Evolutionary conservation across 64 coral and sea anemone species (phyloP).

Genomic region (Actinia tenebrosa): DNA sequence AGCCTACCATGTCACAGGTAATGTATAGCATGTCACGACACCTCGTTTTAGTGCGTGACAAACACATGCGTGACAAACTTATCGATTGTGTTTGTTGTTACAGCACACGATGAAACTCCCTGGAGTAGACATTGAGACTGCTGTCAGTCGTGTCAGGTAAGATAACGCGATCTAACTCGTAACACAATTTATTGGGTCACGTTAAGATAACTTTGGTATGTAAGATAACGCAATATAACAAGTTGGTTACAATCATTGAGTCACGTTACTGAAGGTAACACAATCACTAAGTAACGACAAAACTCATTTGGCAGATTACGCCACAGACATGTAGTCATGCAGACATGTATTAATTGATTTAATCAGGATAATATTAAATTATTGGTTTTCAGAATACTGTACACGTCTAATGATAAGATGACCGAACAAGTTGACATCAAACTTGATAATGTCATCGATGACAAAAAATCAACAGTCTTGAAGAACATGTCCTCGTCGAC

Average conservation of each 20-base stretch:
- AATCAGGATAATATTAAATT: not conserved
- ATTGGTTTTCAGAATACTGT: constrained; percentile 34
- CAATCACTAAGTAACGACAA: not conserved
- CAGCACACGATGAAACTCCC: constrained; percentile 35
- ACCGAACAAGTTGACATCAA: constrained; percentile 31
- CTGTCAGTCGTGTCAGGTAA: constrained; percentile 45
- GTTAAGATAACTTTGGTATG: not conserved
- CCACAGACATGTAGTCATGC: not conserved
- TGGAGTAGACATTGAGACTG: constrained; percentile 51
- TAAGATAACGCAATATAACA: not conserved
- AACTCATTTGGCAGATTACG: too few species aligned
- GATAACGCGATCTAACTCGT: not conserved
- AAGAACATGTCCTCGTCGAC: not conserved
- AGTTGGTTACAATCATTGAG: not conserved
- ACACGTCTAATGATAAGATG: constrained; percentile 27
- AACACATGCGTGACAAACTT: not conserved
- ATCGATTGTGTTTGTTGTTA: not conserved
- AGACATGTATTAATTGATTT: too few species aligned
- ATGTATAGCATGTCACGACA: not conserved
- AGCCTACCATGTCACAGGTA: not conserved
- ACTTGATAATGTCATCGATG: constrained; percentile 13
- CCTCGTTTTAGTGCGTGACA: not conserved
- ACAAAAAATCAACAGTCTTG: constrained; percentile 16
- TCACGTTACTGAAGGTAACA: not conserved
- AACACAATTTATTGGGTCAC: not conserved